phyloP scores from a whole-genome alignment of 2,888 invertebrate species.

The Melieria picta region DNA sequence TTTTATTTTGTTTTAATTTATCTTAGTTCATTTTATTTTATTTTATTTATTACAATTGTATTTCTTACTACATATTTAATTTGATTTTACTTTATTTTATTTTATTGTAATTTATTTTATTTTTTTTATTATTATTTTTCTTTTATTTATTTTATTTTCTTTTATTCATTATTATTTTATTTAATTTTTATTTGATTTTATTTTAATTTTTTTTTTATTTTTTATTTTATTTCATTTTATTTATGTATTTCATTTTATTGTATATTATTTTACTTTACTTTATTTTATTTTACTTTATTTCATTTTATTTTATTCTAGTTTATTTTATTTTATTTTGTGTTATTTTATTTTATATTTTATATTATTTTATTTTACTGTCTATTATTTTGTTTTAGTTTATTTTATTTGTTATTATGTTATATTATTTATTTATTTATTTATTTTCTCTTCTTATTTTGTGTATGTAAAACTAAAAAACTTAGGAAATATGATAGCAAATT shows the following conservation, averaged over 20 bases:
- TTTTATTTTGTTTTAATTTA: no score
- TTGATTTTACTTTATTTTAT: no score
- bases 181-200: no score
- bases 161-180: no score
- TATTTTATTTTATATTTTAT: slow-evolving; percentile 8
- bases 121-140: neutral
- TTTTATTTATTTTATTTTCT: neutral
- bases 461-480: no score
- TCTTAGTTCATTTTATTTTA: no score
- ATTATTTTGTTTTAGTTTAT: neutral
- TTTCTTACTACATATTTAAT: no score
- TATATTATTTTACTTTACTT: slow-evolving; percentile 5
- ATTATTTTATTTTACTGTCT: neutral
- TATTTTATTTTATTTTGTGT: slow-evolving; percentile 1
- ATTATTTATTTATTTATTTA: no score
- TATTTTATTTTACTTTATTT: slow-evolving; percentile 3
- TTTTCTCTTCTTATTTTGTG: no score
- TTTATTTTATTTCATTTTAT: neutral
- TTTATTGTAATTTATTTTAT: no score
- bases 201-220: neutral
- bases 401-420: neutral
- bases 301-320: slow-evolving; percentile 5
- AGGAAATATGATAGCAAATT: no score
- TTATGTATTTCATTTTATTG: slow-evolving; percentile 2
- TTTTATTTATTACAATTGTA: no score